Percentiles rank a stretch among this genome's conserved stretches.
Conservation (phyloP, 2,888 invertebrate genomes). For the Drosophila putrida region DNA sequence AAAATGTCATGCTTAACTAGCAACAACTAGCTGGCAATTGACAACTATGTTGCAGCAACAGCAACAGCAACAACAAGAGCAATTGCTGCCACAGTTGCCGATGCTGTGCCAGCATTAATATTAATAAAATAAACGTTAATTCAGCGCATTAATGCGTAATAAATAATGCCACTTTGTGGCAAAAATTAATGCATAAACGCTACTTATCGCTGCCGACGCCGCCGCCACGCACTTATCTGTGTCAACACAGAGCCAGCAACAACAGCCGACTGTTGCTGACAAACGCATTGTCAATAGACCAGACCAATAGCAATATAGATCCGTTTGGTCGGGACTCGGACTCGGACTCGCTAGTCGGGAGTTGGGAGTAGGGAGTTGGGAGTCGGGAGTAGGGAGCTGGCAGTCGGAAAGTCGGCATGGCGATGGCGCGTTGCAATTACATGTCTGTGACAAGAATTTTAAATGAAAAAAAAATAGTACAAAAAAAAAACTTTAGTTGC, state of each 20-base stretch:
- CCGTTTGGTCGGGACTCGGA: slow-evolving; percentile 57
- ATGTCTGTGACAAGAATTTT: slow-evolving; percentile 80
- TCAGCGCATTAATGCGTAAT: slow-evolving; percentile 81
- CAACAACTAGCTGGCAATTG: slow-evolving; percentile 26
- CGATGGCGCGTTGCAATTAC: slow-evolving; percentile 78
- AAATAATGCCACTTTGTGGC: slow-evolving; percentile 78
- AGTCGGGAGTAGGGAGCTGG: slow-evolving; percentile 7
- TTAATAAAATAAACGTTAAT: slow-evolving; percentile 82
- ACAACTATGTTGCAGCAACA: slow-evolving; percentile 43
- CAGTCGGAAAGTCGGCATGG: slow-evolving; percentile 35
- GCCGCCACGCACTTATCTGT: slow-evolving; percentile 79
- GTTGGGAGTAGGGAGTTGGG: no score
- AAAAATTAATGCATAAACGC: slow-evolving; percentile 81
- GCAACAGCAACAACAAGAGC: slow-evolving; percentile 21
- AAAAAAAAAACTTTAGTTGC: slow-evolving; percentile 45
- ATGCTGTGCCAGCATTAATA: slow-evolving; percentile 68
- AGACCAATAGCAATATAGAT: slow-evolving; percentile 69
- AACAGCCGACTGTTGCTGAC: slow-evolving; percentile 50
- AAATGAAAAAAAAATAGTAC: slow-evolving; percentile 65
- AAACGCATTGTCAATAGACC: slow-evolving; percentile 77
- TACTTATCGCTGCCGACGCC: slow-evolving; percentile 75
- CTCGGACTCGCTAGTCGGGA: slow-evolving; percentile 27
- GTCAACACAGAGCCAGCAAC: slow-evolving; percentile 69
- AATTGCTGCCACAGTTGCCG: slow-evolving; percentile 11
- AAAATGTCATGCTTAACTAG: slow-evolving; percentile 52